Base-by-base conservation (phyloP, 2,888 invertebrate species). In the Cryptocephalus moraei region DNA sequence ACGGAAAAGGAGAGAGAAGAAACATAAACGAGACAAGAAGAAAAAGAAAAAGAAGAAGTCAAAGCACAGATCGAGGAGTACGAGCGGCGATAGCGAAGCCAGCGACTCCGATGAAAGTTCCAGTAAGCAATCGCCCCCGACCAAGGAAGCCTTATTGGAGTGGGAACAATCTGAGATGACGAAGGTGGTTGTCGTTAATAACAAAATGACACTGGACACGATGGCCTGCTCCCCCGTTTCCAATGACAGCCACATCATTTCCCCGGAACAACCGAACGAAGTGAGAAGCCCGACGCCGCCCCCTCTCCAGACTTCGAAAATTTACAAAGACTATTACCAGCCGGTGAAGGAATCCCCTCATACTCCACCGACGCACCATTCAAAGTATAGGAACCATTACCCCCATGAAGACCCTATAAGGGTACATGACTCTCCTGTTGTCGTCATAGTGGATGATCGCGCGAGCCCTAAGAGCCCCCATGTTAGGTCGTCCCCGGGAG, bases 31-130 rank as follows among this genome's bases (percentile, higher is more conserved):
- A 53, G 74, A 76, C 47, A 67, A 73, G 50, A 83, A 84, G 54
- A 76, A 81, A 39, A 83, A 83, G 60, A 86, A 82, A 68, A 83
- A 81, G 70, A 84, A 81, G 67, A 80, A 83, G 50, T 84, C 82
- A 66, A 73, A 75, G 38, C 80, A 83, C 43, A 74, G 76, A 47
- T 83, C 84, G 36, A 76, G 34, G 9, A 36, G 34, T n/a, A 39
- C 41, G 11, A 47, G 40, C 39, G 33, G 38, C 39, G 52, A 52
- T 36, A 52, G 52, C 44, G 34, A 31, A 9, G 52, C 43, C 8
- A 55, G 52, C 47, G 55, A 47, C 36, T 51, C 54, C 9, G 51
- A 11, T 33, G 55, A 10, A 2, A 40, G 40, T 14, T 40, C 14
- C 14, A 8, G 22, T 43, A n/a, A 53, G 52, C 36, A 56, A 54